Percentiles rank a stretch among this genome's conserved stretches.
These are phyloP conservation scores for Pelosia muscerda DNA, from an alignment of 2,888 invertebrate species.

Conservation along the genomic window DNA sequence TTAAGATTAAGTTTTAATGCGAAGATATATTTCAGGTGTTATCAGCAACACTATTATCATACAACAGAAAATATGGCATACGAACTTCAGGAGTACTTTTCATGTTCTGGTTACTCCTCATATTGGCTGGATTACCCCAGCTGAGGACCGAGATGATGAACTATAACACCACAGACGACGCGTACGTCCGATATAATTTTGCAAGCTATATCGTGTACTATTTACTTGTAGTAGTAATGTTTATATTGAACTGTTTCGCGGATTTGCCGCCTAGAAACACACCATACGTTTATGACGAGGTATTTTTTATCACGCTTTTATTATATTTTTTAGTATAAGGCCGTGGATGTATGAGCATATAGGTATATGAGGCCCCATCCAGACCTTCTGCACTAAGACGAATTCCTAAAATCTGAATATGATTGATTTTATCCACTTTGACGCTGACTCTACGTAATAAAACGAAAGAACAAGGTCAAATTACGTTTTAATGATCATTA, in stretches of 20 bases:
- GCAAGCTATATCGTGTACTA: conserved; percentile 93
- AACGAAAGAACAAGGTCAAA: too few relatives aligned
- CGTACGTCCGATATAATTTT: conserved; percentile 88
- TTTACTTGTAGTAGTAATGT: conserved; percentile 88
- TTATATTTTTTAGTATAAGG: not conserved
- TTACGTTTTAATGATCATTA: too few relatives aligned
- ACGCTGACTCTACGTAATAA: too few relatives aligned
- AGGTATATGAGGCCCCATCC: not conserved
- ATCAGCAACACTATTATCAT: conserved; percentile 89
- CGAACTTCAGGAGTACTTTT: conserved; percentile 96
- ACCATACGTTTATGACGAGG: conserved; percentile 89
- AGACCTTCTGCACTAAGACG: too few relatives aligned
- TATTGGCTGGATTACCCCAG: conserved; percentile 91
- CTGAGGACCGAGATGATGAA: conserved; percentile 88
- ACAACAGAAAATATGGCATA: conserved; percentile 94
- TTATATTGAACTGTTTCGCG: conserved; percentile 92
- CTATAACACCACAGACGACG: conserved; percentile 69
- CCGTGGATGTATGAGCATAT: not conserved
- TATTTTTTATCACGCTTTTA: conserved; percentile 66
- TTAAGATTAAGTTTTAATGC: not conserved
- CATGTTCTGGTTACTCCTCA: conserved; percentile 94
- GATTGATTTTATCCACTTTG: too few relatives aligned
- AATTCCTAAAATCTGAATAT: too few relatives aligned
- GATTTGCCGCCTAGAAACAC: conserved; percentile 90
- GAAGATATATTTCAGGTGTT: conserved; percentile 86